Evolutionary conservation across 2,888 invertebrate genomes (phyloP), one percentile per base, ranked within the genome.

Genomic region (Trachelus iudaicus): DNA sequence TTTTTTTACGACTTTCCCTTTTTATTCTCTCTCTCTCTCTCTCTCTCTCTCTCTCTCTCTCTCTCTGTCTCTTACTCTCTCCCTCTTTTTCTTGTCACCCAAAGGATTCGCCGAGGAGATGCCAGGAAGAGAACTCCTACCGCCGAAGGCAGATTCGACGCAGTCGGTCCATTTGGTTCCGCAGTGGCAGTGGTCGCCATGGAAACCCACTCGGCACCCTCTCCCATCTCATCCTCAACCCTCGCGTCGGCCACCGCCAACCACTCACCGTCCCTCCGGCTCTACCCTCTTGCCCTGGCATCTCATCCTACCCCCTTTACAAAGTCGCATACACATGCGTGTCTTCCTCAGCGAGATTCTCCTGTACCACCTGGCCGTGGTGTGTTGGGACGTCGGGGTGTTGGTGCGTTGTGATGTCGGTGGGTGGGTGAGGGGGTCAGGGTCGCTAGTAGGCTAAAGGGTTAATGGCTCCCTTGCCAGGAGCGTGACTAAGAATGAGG

Each of bases 171-270:
- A 87, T 85, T 87, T 86, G 86, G 83, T 82, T 84, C 84, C 40
- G 76, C 83, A 84, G 80, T 82, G 69, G 69, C 71, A 73, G 34
- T 73, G 81, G 87, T 87, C 82, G 85, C 82, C 84, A 86, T 86
- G 83, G 87, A 81, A 87, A 87, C 87, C 83, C 84, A 87, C 87
- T 83, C 84, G 81, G 79, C 80, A 85, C 85, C 87, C 84, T 82
- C 83, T 86, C 84, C 83, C 82, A 80, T 69, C 31, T 31, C 69
- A 30, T 69, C 69, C 69, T 40, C 40, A 40, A 69, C 82, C 81
- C 84, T 84, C 82, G 77, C 78, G 76, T 74, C 77, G 81, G 75
- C 78, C 81, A 79, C 79, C n/a, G 11, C 75, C 40, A 40, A 69
- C 30, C 69, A 69, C 69, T 69, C 69, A 3, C 11, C 33, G 33